Evolutionary conservation across 2,797 vertebrate genomes (phyloP).

Genomic region (Diplodus puntazzo): DNA sequence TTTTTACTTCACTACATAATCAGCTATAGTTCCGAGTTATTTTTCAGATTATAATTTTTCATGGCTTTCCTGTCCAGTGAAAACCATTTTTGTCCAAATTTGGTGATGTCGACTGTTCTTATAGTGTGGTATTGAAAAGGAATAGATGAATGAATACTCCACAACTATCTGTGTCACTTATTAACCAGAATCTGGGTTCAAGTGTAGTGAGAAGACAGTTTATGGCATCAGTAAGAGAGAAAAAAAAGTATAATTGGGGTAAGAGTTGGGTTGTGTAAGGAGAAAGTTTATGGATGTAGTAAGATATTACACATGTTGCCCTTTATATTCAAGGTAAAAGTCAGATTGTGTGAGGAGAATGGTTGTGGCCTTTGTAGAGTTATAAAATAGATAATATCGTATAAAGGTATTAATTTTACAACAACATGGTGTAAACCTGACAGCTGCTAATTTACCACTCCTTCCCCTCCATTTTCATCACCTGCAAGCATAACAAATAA

Average conservation of each 20-base stretch:
- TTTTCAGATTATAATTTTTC: no score
- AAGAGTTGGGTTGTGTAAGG: neutral
- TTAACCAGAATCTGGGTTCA: neutral
- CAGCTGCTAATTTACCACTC: neutral
- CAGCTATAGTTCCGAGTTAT: no score
- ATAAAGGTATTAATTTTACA: neutral
- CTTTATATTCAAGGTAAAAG: neutral
- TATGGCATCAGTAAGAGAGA: neutral
- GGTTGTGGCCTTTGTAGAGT: no score
- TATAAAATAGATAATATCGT: neutral
- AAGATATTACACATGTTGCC: neutral
- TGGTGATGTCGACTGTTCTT: neutral
- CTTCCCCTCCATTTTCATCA: neutral
- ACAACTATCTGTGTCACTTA: neutral
- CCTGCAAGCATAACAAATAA: neutral
- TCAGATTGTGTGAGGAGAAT: neutral
- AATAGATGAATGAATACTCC: neutral
- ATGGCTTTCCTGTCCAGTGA: no score
- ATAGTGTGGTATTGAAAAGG: neutral
- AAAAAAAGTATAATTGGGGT: neutral
- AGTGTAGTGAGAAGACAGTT: neutral
- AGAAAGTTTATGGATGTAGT: neutral
- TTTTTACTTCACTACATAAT: no score
- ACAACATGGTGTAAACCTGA: neutral
- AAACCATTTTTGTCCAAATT: no score